A percentile compares a stretch with the other conserved stretches of the same genome.
Conservation (phyloP, 2,888 invertebrate genomes). For the Coelogynopora nodosa region DNA sequence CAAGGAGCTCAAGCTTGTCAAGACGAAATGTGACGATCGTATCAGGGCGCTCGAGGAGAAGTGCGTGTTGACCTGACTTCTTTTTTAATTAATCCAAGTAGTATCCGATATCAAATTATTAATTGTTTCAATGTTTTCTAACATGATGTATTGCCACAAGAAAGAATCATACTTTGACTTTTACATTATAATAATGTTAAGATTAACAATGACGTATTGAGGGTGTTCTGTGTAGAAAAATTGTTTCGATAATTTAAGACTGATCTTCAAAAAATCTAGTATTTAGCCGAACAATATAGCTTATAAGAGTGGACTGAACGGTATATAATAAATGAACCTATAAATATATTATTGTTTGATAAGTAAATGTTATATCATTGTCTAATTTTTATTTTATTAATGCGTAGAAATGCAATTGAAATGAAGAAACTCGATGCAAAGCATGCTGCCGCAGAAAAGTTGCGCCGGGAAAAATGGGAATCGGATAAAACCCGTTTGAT, state of each 20-base stretch:
- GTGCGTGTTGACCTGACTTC: too few relatives aligned
- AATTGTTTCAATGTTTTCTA: too few relatives aligned
- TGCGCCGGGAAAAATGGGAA: slow-evolving; percentile 62
- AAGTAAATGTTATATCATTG: neutral
- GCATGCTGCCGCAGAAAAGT: slow-evolving; percentile 61
- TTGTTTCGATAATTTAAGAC: too few relatives aligned
- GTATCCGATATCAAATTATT: too few relatives aligned
- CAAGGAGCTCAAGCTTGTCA: slow-evolving; percentile 59
- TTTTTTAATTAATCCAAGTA: too few relatives aligned
- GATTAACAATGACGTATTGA: too few relatives aligned
- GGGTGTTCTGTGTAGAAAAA: too few relatives aligned
- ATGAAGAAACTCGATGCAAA: slow-evolving; percentile 61
- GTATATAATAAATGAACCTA: neutral
- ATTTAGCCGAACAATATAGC: too few relatives aligned
- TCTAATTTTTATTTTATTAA: neutral
- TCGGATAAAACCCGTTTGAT: slow-evolving; percentile 63
- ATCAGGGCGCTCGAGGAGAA: slow-evolving; percentile 55
- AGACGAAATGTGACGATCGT: slow-evolving; percentile 60
- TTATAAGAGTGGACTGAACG: neutral
- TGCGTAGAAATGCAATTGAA: slow-evolving; percentile 57
- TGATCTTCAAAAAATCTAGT: too few relatives aligned
- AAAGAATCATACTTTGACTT: too few relatives aligned
- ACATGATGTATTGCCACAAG: too few relatives aligned
- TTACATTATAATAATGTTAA: too few relatives aligned
- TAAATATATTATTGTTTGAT: neutral